A percentile compares a stretch with the other conserved stretches of the same genome.
Evolutionary conservation across 2,797 vertebrate species (phyloP).

Genomic region (Perodicticus potto): DNA sequence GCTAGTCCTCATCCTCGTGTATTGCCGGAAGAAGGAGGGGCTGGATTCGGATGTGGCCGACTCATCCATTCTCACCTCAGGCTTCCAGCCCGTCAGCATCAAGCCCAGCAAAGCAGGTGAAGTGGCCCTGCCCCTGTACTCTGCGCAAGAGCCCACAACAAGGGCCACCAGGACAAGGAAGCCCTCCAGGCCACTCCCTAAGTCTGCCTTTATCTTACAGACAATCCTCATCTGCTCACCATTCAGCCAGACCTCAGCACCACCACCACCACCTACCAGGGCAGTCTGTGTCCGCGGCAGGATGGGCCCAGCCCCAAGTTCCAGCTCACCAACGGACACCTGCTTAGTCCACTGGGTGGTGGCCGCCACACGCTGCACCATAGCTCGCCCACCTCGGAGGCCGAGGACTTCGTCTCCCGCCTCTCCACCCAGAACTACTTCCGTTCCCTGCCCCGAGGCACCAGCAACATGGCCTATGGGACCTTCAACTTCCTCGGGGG

Average conservation of each 20-base stretch:
- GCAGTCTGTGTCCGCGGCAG: slow-evolving; percentile 95
- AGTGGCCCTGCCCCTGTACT: slow-evolving; percentile 76
- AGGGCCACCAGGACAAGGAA: neutral
- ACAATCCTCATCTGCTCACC: slow-evolving; percentile 98
- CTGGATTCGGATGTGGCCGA: slow-evolving; percentile 97
- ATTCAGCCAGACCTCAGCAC: slow-evolving; percentile 99
- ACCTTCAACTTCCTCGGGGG: slow-evolving; percentile 99
- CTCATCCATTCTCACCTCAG: slow-evolving; percentile 98
- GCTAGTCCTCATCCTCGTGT: slow-evolving; percentile 95
- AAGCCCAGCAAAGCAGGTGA: slow-evolving; percentile 99
- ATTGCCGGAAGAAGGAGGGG: slow-evolving; percentile 96
- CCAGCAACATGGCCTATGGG: slow-evolving; percentile 96
- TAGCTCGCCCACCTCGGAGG: slow-evolving; percentile 93
- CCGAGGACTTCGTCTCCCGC: slow-evolving; percentile 94
- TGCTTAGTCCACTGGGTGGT: slow-evolving; percentile 95
- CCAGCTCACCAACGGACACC: slow-evolving; percentile 95
- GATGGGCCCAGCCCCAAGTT: slow-evolving; percentile 93
- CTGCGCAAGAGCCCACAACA: neutral
- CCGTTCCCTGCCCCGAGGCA: slow-evolving; percentile 95
- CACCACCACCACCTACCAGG: slow-evolving; percentile 97
- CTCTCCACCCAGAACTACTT: slow-evolving; percentile 97
- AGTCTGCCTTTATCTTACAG: slow-evolving; percentile 85
- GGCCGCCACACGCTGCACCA: slow-evolving; percentile 97
- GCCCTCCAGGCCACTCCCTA: neutral
- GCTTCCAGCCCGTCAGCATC: slow-evolving; percentile 99